Evolutionary conservation across 2,888 invertebrate genomes (phyloP).

Genomic region (Saturnia japonica): DNA sequence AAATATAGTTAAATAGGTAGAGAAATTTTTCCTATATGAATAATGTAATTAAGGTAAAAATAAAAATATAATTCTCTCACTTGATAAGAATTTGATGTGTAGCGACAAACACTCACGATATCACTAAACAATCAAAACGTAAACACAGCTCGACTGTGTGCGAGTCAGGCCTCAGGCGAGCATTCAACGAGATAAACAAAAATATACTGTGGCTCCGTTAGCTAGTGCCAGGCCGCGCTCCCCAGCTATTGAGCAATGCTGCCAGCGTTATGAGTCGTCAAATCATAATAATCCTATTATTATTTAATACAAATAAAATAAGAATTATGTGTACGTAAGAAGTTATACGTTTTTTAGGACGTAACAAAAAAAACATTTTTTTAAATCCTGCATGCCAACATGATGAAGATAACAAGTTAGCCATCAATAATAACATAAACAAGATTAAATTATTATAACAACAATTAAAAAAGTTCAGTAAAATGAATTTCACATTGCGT

Average conservation of each 20-base stretch:
- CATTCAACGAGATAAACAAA: conserved; percentile 52
- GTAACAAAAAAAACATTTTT: no score
- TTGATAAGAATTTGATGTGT: conserved; percentile 39
- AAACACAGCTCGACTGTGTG: conserved; percentile 46
- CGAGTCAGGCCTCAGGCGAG: conserved; percentile 28
- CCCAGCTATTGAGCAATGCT: conserved; percentile 7
- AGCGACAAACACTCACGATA: conserved; percentile 48
- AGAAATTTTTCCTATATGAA: background rate
- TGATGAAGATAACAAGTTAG: no score
- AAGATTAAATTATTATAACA: no score
- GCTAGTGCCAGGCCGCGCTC: conserved; percentile 15
- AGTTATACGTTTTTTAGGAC: no score
- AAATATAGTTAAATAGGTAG: conserved; percentile 8
- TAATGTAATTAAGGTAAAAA: background rate
- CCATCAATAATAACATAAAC: no score
- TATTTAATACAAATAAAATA: no score
- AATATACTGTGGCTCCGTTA: conserved; percentile 19
- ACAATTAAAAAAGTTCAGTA: no score
- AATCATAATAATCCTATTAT: background rate
- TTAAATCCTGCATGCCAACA: no score
- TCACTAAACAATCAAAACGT: conserved; percentile 61
- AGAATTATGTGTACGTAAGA: background rate
- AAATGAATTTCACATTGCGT: no score
- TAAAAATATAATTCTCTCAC: conserved; percentile 36
- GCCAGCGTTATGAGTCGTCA: conserved; percentile 13